Evolutionary conservation across 2,797 vertebrate species (phyloP).

Genomic region (Enoplosus armatus): DNA sequence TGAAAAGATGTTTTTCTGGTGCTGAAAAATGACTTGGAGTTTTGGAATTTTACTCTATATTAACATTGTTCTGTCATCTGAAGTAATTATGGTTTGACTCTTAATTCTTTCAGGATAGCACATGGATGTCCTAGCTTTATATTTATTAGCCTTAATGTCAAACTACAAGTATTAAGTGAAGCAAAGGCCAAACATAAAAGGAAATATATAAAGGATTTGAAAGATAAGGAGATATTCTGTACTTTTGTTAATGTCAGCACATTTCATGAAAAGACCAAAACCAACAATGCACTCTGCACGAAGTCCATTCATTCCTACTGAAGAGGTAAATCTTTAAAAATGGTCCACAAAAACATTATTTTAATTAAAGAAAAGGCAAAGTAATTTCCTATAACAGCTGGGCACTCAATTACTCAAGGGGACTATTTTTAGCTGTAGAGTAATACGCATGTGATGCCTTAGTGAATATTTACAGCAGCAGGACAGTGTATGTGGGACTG

Average conservation of each 20-base stretch:
- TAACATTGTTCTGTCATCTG: slow-evolving; percentile 20
- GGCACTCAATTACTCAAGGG: neutral
- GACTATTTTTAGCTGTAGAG: neutral
- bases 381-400: neutral
- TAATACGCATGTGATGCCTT: neutral
- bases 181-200: slow-evolving; percentile 42
- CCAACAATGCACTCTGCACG: neutral
- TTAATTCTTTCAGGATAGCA: slow-evolving; percentile 40
- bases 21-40: slow-evolving; percentile 24
- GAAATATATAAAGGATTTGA: slow-evolving; percentile 21
- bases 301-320: neutral
- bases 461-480: neutral
- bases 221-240: neutral
- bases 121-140: slow-evolving; percentile 58
- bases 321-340: neutral
- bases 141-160: slow-evolving; percentile 60
- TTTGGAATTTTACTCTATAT: slow-evolving; percentile 5
- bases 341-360: neutral
- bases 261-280: neutral
- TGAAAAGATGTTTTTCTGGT: slow-evolving; percentile 27
- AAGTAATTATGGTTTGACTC: slow-evolving; percentile 30
- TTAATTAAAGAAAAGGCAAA: neutral
- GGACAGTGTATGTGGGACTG: neutral
- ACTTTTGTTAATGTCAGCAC: neutral
- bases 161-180: slow-evolving; percentile 45